Evolutionary conservation across 2,888 invertebrate genomes (phyloP), one percentile per base, ranked within the genome.

Genomic region (Euzetes globulus): DNA sequence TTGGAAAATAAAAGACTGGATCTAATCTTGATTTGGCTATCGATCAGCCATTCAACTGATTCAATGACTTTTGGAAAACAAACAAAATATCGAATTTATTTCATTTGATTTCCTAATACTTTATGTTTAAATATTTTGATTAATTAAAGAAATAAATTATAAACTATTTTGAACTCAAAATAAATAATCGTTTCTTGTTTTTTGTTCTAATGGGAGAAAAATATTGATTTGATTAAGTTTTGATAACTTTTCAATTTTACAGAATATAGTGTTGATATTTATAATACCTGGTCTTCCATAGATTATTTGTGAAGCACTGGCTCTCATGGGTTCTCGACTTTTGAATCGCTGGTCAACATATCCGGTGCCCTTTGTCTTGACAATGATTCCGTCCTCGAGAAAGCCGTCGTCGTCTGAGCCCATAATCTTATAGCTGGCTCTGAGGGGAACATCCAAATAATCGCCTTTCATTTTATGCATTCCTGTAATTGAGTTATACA

Each of bases 331-430:
- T 1, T 68, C 68, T 19, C 68, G 2, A n/a, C 6, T 68, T 19
- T 45, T 68, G 41, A 19, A 74, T 71, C 74, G 4, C 0, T 17
- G 55, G 22, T 71, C 74, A 33, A 74, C 55, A 27, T 74, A 74
- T 7, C 74, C 74, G 2, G 74, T 71, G n/a, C 74, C 74, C 29
- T 74, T 74, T 22, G 50, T 52, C 52, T 74, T 74, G 22, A 74
- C 74, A 50, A 74, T 70, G 5, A 74, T 74, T 1, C 74, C 74
- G 37, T 74, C 74, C 29, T 74, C 74, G 7, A 74, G 74, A 33
- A 52, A 74, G 13, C 70, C 71, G 13, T 74, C 74, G n/a, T 50
- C 71, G 29, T 74, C 74, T 25, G 71, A 55, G 47, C 71, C 70
- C 33, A 70, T 55, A 11, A 74, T 74, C 52, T 70, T 37, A 71